These are phyloP conservation scores for Megaceryle torquata DNA, from an alignment of 2,113 vertebrate genomes.

Conservation along the genomic window DNA sequence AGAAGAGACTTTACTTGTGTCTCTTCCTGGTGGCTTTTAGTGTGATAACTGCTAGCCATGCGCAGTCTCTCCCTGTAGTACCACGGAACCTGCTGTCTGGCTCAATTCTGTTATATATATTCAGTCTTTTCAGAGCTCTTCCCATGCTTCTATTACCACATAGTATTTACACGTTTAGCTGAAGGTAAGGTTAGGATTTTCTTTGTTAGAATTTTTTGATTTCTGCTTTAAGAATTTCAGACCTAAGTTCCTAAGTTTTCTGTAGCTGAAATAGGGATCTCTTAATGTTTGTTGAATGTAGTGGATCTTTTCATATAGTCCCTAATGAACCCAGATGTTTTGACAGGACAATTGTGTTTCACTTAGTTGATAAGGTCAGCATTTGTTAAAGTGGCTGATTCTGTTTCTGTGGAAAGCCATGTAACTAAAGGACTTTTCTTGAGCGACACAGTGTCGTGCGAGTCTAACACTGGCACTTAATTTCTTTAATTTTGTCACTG, in stretches of 20 bases:
- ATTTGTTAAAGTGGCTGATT: not conserved
- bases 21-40: not conserved
- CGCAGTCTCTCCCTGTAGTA: not conserved
- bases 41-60: not conserved
- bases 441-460: not conserved
- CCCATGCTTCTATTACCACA: not conserved
- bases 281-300: not conserved
- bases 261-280: not conserved
- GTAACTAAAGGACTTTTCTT: not conserved
- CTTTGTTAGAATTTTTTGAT: not conserved
- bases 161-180: not conserved
- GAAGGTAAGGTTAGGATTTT: not conserved
- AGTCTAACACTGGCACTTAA: not conserved
- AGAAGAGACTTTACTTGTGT: not conserved
- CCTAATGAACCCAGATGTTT: not conserved
- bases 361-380: slow-evolving; percentile 19
- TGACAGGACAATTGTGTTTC: not conserved
- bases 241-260: not conserved
- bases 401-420: not conserved
- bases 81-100: not conserved
- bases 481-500: not conserved
- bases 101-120: not conserved
- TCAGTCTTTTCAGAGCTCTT: not conserved
- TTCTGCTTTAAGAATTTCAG: not conserved
- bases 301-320: not conserved